Conservation (phyloP, 1,140 invertebrate species). For the Octopus sinensis region DNA sequence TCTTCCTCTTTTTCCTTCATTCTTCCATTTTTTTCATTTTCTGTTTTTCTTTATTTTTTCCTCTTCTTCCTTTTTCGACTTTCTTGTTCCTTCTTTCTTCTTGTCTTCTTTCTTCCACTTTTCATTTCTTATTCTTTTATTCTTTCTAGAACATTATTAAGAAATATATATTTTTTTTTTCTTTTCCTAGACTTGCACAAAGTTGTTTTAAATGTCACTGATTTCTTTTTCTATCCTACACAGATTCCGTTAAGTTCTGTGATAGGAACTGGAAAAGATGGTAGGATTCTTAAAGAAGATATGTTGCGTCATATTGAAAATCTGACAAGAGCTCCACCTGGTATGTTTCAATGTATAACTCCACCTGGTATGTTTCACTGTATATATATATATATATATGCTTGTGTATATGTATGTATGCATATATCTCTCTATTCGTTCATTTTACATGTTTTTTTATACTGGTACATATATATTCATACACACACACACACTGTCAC, state of each 20-base stretch:
- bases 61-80: neutral
- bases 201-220: neutral
- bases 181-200: neutral
- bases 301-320: constrained; percentile 67
- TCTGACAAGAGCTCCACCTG: neutral
- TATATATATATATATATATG: neutral
- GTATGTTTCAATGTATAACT: neutral
- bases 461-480: no score
- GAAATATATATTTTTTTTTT: no score
- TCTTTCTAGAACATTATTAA: no score
- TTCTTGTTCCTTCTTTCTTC: neutral
- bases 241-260: constrained; percentile 76
- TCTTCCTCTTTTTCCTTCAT: neutral
- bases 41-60: neutral
- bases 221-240: constrained; percentile 23
- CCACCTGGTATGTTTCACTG: neutral
- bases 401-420: no score
- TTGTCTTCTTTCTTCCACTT: no score
- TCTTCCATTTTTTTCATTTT: neutral
- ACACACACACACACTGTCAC: no score
- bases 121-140: no score
- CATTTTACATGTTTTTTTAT: no score
- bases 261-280: constrained; percentile 80
- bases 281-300: constrained; percentile 94
- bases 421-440: no score